These are phyloP conservation scores for Trilocha varians DNA, from an alignment of 2,888 invertebrate species.

Conservation along the genomic window DNA sequence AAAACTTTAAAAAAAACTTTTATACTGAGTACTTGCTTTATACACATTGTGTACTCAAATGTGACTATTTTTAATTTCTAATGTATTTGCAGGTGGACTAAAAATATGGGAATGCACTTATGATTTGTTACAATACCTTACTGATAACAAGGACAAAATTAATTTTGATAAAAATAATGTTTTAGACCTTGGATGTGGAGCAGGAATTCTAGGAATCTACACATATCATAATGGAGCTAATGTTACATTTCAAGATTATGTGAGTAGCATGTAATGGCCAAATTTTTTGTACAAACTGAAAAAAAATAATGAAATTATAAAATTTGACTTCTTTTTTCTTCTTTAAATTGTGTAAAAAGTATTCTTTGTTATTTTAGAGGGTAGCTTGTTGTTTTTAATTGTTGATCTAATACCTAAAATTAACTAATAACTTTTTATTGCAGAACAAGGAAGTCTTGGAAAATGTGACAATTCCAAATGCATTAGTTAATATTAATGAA, in stretches of 20 bases:
- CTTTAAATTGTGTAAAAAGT: too few relatives aligned
- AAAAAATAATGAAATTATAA: too few relatives aligned
- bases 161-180: constrained; percentile 71
- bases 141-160: constrained; percentile 28
- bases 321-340: too few relatives aligned
- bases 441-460: constrained; percentile 90
- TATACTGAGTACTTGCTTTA: too few relatives aligned
- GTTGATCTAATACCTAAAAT: too few relatives aligned
- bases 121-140: constrained; percentile 82
- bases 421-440: constrained; percentile 18
- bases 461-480: constrained; percentile 86
- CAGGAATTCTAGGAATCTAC: constrained; percentile 89
- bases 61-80: constrained; percentile 1
- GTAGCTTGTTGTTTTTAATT: too few relatives aligned
- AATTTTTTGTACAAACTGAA: background rate
- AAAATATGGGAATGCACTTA: constrained; percentile 97
- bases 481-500: constrained; percentile 76
- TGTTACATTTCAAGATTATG: constrained; percentile 96
- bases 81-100: constrained; percentile 80
- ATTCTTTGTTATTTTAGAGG: too few relatives aligned
- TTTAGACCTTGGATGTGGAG: constrained; percentile 94
- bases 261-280: constrained; percentile 54
- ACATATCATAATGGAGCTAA: constrained; percentile 77
- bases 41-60: background rate
- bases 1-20: too few relatives aligned